These are phyloP conservation scores for Sciaenops ocellatus DNA, from an alignment of 2,797 vertebrate genomes.

Conservation along the genomic window DNA sequence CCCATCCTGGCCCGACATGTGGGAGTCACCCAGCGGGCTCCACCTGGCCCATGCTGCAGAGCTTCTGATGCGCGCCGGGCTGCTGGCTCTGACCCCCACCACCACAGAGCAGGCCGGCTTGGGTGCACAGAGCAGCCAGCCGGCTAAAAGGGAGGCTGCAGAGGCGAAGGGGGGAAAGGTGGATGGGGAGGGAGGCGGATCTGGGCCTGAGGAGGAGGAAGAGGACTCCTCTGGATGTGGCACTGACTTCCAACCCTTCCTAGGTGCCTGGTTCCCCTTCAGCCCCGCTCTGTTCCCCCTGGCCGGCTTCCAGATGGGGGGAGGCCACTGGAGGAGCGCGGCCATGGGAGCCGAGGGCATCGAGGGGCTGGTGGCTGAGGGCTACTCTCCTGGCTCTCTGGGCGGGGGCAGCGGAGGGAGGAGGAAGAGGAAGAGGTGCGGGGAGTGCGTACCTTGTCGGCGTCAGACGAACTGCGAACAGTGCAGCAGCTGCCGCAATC, in stretches of 20 bases:
- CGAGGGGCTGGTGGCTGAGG: conserved; percentile 92
- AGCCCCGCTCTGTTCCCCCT: conserved; percentile 97
- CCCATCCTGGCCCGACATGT: conserved; percentile 91
- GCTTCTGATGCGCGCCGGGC: conserved; percentile 94
- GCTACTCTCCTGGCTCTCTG: conserved; percentile 92
- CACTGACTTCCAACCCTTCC: conserved; percentile 94
- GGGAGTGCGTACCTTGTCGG: conserved; percentile 96
- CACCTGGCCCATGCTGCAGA: conserved; percentile 97
- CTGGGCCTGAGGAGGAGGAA: conserved; percentile 86
- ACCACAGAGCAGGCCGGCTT: conserved; percentile 79
- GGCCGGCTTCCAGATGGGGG: conserved; percentile 94
- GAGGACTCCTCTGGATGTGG: conserved; percentile 92
- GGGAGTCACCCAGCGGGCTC: conserved; percentile 93
- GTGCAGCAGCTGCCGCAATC: conserved; percentile 99
- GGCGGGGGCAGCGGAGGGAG: conserved; percentile 86
- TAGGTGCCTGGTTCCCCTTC: conserved; percentile 95
- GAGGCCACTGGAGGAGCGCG: conserved; percentile 89
- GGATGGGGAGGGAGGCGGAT: conserved; percentile 85
- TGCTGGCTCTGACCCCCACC: conserved; percentile 84
- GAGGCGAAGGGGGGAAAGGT: conserved; percentile 86
- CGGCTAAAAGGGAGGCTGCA: conserved; percentile 72
- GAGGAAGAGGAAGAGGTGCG: conserved; percentile 98
- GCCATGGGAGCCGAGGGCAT: conserved; percentile 85
- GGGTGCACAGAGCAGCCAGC: conserved; percentile 82
- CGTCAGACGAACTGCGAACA: conserved; percentile 99